Evolutionary conservation across 2,797 vertebrate species (phyloP).

Genomic region (Dendrocincla fuliginosa): DNA sequence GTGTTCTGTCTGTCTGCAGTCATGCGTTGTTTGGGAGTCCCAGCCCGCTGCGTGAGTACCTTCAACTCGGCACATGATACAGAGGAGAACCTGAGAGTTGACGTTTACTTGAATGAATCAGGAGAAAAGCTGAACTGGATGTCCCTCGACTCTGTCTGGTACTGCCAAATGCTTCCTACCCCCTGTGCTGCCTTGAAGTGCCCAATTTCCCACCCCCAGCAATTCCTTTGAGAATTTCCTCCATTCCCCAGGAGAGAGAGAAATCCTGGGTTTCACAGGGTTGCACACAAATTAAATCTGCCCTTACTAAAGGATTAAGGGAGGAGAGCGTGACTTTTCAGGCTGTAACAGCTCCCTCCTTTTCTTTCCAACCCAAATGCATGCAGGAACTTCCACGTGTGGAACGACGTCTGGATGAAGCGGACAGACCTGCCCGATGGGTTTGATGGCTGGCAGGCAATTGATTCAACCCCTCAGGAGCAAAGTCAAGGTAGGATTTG

Average conservation of each 20-base stretch:
- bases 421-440: slow-evolving; percentile 57
- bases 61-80: slow-evolving; percentile 71
- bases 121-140: slow-evolving; percentile 33
- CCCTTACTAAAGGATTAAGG: neutral
- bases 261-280: neutral
- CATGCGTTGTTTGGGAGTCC: slow-evolving; percentile 72
- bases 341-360: neutral
- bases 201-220: neutral
- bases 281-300: neutral
- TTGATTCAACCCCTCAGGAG: slow-evolving; percentile 75
- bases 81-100: slow-evolving; percentile 68
- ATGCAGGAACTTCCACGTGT: slow-evolving; percentile 74
- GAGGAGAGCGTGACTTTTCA: rapidly evolving
- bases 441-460: slow-evolving; percentile 71
- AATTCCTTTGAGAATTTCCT: neutral
- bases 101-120: slow-evolving; percentile 48
- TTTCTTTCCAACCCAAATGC: neutral
- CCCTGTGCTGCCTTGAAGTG: rapidly evolving
- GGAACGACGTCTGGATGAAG: slow-evolving; percentile 76
- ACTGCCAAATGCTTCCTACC: neutral
- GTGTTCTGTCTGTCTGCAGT: slow-evolving; percentile 44
- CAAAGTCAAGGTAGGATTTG: slow-evolving; percentile 67
- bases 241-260: neutral
- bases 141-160: slow-evolving; percentile 72
- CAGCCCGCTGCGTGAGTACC: slow-evolving; percentile 59